These are phyloP conservation scores for Drosophila testacea DNA, from an alignment of 2,888 invertebrate species.

Conservation along the genomic window DNA sequence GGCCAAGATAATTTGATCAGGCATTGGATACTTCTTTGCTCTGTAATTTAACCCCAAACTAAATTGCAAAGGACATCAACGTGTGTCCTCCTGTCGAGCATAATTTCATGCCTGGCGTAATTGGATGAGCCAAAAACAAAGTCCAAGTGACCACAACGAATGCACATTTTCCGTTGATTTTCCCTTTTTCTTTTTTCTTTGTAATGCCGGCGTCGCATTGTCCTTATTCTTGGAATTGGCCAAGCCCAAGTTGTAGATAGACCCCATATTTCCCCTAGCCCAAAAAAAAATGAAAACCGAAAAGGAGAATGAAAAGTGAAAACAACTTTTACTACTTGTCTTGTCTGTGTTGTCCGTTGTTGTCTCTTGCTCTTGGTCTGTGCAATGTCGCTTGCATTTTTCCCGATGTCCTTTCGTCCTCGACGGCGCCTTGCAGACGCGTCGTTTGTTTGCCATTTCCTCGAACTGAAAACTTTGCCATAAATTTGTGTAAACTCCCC, in stretches of 20 bases:
- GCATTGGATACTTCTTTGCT: constrained; percentile 15
- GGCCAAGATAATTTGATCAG: constrained; percentile 66
- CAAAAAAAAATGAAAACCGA: background rate
- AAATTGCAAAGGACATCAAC: constrained; percentile 30
- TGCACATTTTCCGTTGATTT: constrained; percentile 38
- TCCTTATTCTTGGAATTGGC: constrained; percentile 73
- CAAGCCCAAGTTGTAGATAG: constrained; percentile 43
- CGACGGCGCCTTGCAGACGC: constrained; percentile 70
- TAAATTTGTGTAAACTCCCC: constrained; percentile 66
- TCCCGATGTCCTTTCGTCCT: constrained; percentile 49
- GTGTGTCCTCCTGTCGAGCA: constrained; percentile 49
- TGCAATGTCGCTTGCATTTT: constrained; percentile 58
- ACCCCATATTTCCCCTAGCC: constrained; percentile 3
- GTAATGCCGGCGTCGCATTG: constrained; percentile 67
- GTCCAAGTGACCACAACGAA: constrained; percentile 12
- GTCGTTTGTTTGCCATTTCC: constrained; percentile 81
- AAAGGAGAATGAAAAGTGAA: constrained; percentile 73
- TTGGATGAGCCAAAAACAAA: constrained; percentile 30
- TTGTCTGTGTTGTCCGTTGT: constrained; percentile 23
- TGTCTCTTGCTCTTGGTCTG: constrained; percentile 1
- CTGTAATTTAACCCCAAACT: constrained; percentile 31
- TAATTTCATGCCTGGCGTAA: constrained; percentile 56
- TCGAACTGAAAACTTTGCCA: constrained; percentile 74
- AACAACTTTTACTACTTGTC: constrained; percentile 80
- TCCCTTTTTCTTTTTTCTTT: constrained; percentile 23